A percentile compares a stretch with the other conserved stretches of the same genome.
phyloP scores from a whole-genome alignment of 2,888 invertebrate species.

The Pseudolycoriella hygida region DNA sequence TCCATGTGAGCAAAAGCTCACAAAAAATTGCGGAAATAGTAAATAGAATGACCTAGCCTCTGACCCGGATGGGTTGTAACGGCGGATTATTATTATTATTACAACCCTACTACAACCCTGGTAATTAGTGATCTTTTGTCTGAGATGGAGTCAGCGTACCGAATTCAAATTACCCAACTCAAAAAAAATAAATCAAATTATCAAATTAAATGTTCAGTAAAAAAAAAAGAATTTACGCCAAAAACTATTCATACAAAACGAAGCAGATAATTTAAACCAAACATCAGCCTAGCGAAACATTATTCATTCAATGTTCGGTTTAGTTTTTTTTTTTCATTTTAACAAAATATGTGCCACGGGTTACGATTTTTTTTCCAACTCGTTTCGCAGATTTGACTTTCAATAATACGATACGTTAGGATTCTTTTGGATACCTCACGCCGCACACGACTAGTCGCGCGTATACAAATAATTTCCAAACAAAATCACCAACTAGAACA shows the following conservation, averaged over 20 bases:
- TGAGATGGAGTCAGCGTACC: too few relatives aligned
- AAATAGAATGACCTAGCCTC: too few relatives aligned
- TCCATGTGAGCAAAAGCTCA: too few relatives aligned
- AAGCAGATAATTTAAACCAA: not conserved
- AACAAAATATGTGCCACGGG: not conserved
- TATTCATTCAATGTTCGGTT: not conserved
- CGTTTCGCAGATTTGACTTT: slow-evolving; percentile 6
- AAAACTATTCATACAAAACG: slow-evolving; percentile 1
- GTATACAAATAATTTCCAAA: slow-evolving; percentile 11
- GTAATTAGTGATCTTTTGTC: too few relatives aligned
- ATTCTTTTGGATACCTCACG: slow-evolving; percentile 26
- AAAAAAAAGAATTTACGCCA: not conserved
- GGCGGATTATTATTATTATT: too few relatives aligned
- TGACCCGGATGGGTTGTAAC: too few relatives aligned
- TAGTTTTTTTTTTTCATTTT: not conserved
- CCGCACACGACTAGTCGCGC: slow-evolving; percentile 31
- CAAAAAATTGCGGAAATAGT: too few relatives aligned
- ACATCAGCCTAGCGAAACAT: not conserved
- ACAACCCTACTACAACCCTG: too few relatives aligned
- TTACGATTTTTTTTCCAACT: slow-evolving; percentile 7
- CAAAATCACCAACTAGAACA: not conserved
- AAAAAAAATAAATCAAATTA: too few relatives aligned
- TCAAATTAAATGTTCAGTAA: not conserved
- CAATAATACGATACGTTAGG: slow-evolving; percentile 9
- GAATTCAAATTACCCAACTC: too few relatives aligned